Percentiles rank a stretch among this genome's conserved stretches.
These are phyloP conservation scores for Trachelus tabidus DNA, from an alignment of 2,888 invertebrate species.

Conservation along the genomic window DNA sequence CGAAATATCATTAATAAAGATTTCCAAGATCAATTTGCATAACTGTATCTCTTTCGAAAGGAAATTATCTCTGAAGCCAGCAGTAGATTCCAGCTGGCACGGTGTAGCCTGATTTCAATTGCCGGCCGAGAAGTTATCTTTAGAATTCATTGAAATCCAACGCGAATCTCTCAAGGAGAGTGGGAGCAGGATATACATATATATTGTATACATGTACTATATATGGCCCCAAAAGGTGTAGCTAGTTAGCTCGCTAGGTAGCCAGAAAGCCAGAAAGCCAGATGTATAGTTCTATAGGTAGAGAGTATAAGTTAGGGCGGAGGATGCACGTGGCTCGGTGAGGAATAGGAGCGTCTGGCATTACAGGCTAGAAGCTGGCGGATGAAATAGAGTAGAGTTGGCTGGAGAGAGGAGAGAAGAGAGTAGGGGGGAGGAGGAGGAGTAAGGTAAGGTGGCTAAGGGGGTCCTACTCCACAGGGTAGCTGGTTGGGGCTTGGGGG, in stretches of 20 bases:
- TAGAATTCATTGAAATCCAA: slow-evolving; percentile 57
- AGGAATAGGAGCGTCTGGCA: too few relatives aligned
- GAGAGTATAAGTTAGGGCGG: too few relatives aligned
- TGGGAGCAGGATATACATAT: neutral
- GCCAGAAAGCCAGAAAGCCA: too few relatives aligned
- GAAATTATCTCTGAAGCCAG: slow-evolving; percentile 34
- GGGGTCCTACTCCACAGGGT: slow-evolving; percentile 16
- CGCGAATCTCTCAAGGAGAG: slow-evolving; percentile 33
- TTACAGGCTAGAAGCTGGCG: too few relatives aligned
- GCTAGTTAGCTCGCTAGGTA: too few relatives aligned
- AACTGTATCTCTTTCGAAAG: slow-evolving; percentile 39
- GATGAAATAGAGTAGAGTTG: slow-evolving; percentile 22
- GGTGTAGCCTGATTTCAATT: slow-evolving; percentile 25
- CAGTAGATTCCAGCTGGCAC: slow-evolving; percentile 1
- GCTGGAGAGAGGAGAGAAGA: slow-evolving; percentile 19
- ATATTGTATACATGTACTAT: too few relatives aligned
- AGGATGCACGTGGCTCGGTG: too few relatives aligned
- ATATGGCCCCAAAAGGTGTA: too few relatives aligned
- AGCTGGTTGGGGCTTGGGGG: slow-evolving; percentile 25
- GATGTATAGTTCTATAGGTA: too few relatives aligned
- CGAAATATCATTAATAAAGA: slow-evolving; percentile 47
- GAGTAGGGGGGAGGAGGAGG: slow-evolving; percentile 18
- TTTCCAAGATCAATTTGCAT: slow-evolving; percentile 41
- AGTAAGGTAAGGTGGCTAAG: slow-evolving; percentile 7
- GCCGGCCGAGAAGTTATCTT: slow-evolving; percentile 48